These are phyloP conservation scores for Rhyacophila brunnea DNA, from an alignment of 1,140 invertebrate species.

Conservation along the genomic window DNA sequence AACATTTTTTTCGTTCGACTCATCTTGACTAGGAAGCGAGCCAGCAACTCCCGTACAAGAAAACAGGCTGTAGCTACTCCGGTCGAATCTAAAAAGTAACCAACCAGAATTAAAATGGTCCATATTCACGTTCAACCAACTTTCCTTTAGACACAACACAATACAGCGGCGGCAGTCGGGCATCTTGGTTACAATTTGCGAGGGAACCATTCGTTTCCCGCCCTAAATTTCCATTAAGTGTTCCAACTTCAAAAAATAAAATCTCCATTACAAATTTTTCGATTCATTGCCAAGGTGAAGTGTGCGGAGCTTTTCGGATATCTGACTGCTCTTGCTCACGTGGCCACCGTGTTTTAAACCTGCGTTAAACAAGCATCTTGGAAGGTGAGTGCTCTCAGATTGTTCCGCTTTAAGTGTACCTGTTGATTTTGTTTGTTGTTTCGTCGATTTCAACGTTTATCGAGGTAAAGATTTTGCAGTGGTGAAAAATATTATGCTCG, in stretches of 20 bases:
- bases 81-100: constrained; percentile 29
- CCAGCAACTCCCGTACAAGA: not conserved
- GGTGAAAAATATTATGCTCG: not conserved
- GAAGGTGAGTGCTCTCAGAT: constrained; percentile 19
- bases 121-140: constrained; percentile 18
- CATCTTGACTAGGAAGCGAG: not conserved
- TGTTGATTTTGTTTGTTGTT: not conserved
- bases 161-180: constrained; percentile 21
- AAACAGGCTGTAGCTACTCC: constrained; percentile 7
- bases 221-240: too few relatives aligned
- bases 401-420: constrained; percentile 14
- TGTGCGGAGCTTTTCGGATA: not conserved
- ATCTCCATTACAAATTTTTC: not conserved
- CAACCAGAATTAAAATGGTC: constrained; percentile 34
- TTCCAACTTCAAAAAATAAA: not conserved
- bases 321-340: constrained; percentile 1
- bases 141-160: constrained; percentile 13
- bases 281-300: constrained; percentile 30
- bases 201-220: too few relatives aligned
- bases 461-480: too few relatives aligned
- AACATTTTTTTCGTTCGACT: too few relatives aligned
- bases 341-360: constrained; percentile 3
- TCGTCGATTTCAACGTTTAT: not conserved
- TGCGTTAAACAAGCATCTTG: not conserved
- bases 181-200: constrained; percentile 10